phyloP scores from a whole-genome alignment of 2,797 vertebrate genomes.

The Crax fasciolata region DNA sequence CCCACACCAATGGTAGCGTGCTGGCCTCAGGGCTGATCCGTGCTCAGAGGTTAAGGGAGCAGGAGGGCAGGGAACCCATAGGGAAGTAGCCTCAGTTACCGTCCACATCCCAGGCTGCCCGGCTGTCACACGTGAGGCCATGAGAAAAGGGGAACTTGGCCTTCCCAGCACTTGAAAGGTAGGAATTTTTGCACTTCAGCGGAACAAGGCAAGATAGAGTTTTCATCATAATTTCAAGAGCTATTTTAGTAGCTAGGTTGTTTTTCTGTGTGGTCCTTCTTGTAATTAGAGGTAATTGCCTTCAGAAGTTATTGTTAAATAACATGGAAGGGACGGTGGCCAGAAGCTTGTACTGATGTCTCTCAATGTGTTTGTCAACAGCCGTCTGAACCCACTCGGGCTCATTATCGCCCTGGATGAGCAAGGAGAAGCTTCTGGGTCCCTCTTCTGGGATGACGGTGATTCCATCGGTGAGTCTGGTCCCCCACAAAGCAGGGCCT shows the following conservation, averaged over 20 bases:
- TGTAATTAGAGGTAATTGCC: not conserved
- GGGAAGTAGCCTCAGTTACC: not conserved
- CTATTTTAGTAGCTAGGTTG: not conserved
- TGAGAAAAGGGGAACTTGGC: not conserved
- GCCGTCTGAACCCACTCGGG: constrained; percentile 62
- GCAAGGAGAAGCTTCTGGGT: constrained; percentile 53
- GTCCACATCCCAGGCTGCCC: not conserved
- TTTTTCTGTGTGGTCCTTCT: not conserved
- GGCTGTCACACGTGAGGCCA: not conserved
- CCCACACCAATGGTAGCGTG: not conserved
- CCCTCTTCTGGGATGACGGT: constrained; percentile 76
- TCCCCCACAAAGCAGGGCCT: not conserved
- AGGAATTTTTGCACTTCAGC: not conserved
- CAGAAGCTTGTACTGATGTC: not conserved
- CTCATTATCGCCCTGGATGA: constrained; percentile 67
- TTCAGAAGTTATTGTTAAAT: not conserved
- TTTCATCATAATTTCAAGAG: not conserved
- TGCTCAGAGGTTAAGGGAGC: not conserved
- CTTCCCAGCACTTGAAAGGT: not conserved
- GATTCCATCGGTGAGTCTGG: constrained; percentile 65
- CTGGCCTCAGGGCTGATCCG: not conserved
- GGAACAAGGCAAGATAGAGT: not conserved
- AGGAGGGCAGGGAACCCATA: not conserved
- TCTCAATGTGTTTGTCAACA: not conserved
- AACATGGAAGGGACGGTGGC: not conserved